Conservation (phyloP, 1,140 invertebrate genomes). For the Drosophila lacteicornis region DNA sequence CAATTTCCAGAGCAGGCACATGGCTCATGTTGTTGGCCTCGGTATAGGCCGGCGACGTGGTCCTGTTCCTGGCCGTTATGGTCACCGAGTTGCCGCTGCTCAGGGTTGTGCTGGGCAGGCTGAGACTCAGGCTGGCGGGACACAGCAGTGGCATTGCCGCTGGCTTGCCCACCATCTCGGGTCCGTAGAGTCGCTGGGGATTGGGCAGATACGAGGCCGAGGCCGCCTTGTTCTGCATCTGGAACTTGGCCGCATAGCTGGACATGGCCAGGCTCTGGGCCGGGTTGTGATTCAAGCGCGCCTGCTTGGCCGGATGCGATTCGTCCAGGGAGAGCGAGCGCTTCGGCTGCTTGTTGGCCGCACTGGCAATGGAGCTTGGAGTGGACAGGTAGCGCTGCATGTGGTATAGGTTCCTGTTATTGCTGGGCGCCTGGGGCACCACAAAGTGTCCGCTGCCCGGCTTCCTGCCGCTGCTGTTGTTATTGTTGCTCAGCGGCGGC, state of each 20-base stretch:
- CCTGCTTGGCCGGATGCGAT: conserved; percentile 58
- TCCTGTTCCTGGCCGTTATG: conserved; percentile 52
- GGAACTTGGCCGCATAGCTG: conserved; percentile 31
- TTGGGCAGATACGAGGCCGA: conserved; percentile 31
- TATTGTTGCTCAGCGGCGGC: conserved; percentile 42
- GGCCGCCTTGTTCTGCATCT: conserved; percentile 20
- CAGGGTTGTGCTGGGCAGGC: conserved; percentile 11
- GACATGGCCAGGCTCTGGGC: conserved; percentile 38
- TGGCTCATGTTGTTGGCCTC: conserved; percentile 20
- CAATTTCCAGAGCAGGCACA: conserved; percentile 70
- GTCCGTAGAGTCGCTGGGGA: conserved; percentile 55
- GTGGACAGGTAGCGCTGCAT: conserved; percentile 74
- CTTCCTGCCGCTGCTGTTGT: conserved; percentile 29
- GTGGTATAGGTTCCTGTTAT: conserved; percentile 35
- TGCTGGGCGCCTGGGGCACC: conserved; percentile 63
- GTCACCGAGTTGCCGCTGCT: conserved; percentile 37
- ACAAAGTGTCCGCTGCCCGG: conserved; percentile 60
- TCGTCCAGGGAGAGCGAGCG: conserved; percentile 74
- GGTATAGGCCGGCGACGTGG: not conserved
- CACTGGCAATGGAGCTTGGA: conserved; percentile 79
- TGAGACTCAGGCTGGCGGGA: conserved; percentile 39
- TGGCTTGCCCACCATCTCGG: conserved; percentile 42
- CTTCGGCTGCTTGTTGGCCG: conserved; percentile 77
- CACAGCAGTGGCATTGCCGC: conserved; percentile 45
- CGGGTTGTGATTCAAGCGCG: conserved; percentile 44